phyloP scores from a whole-genome alignment of 2,113 vertebrate species.

The Malurus cyaneus region DNA sequence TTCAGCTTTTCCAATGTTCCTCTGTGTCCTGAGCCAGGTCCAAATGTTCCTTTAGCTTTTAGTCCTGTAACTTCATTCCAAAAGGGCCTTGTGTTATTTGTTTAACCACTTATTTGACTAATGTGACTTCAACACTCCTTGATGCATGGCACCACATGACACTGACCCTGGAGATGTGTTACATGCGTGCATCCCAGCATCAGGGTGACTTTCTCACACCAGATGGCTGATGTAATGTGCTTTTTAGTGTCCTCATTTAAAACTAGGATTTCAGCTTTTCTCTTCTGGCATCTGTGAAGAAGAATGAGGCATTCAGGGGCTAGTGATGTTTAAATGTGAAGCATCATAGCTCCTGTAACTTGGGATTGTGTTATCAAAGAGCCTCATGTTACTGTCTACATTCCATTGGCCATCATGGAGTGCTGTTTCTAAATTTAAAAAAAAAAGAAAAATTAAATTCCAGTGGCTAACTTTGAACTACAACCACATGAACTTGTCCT shows the following conservation, averaged over 20 bases:
- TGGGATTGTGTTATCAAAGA: not conserved
- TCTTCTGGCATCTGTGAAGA: not conserved
- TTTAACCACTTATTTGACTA: not conserved
- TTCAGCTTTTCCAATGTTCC: not conserved
- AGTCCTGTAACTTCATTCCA: not conserved
- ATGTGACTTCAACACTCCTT: fast-evolving
- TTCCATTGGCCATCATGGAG: not conserved
- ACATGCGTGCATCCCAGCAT: fast-evolving
- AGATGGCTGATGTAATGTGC: not conserved
- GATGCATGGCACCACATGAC: not conserved
- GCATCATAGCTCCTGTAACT: not conserved
- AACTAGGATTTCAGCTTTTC: not conserved
- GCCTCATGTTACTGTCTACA: not conserved
- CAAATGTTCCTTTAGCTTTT: not conserved
- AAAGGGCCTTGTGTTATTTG: not conserved
- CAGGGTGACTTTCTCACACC: not conserved
- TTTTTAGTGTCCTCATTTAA: not conserved
- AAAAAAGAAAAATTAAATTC: not conserved
- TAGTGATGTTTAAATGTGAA: not conserved
- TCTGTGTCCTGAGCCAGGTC: not conserved
- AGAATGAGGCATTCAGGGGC: not conserved
- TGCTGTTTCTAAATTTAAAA: not conserved
- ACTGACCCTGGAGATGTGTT: not conserved
- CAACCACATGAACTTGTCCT: not conserved
- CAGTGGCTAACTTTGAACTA: not conserved